Percentiles rank a stretch among this genome's conserved stretches.
phyloP scores from a whole-genome alignment of 2,113 vertebrate species.

The Chloebia gouldiae region DNA sequence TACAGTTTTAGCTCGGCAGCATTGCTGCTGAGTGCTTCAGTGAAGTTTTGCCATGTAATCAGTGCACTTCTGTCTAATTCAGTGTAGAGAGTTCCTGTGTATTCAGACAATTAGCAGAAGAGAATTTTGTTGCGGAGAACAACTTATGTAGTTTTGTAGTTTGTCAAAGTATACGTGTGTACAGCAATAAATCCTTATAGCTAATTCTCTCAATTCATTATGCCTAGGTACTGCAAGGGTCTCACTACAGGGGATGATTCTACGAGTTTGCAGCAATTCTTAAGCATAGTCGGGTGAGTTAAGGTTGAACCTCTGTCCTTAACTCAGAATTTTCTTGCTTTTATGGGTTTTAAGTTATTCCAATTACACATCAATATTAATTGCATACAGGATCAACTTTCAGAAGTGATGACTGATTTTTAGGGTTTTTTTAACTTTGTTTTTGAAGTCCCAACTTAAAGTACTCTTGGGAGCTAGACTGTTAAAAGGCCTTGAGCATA shows the following conservation, averaged over 20 bases:
- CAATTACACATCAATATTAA: background rate
- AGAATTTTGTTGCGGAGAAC: background rate
- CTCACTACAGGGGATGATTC: constrained; percentile 70
- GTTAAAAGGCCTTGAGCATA: background rate
- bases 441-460: background rate
- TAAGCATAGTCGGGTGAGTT: constrained; percentile 74
- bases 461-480: background rate
- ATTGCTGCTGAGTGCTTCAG: background rate
- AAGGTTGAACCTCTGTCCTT: constrained; percentile 73
- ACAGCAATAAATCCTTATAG: constrained; percentile 49
- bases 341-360: constrained; percentile 69
- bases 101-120: background rate
- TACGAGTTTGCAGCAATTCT: constrained; percentile 71
- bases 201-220: constrained; percentile 72
- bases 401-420: background rate
- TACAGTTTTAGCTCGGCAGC: background rate
- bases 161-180: constrained; percentile 45
- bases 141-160: background rate
- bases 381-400: background rate
- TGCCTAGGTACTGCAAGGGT: constrained; percentile 73
- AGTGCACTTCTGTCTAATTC: background rate
- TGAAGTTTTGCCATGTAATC: background rate
- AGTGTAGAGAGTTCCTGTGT: background rate
- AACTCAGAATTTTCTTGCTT: constrained; percentile 71
- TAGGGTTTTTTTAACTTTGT: background rate